A percentile compares a stretch with the other conserved stretches of the same genome.
These are phyloP conservation scores for Nymphalis polychloros DNA, from an alignment of 2,888 invertebrate genomes.

Conservation along the genomic window DNA sequence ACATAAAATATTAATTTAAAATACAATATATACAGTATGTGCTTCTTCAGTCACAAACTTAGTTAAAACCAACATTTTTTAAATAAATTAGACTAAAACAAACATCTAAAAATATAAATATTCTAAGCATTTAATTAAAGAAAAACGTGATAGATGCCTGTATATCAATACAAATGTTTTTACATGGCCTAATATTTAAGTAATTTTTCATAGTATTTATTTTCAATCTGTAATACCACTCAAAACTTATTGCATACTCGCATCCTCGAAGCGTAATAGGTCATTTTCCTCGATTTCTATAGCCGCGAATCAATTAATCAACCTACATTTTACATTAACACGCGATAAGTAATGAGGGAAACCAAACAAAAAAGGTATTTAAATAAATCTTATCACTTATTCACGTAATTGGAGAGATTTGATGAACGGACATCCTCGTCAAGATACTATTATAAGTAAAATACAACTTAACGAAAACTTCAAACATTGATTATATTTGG, in stretches of 20 bases:
- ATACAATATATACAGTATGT: too few relatives aligned
- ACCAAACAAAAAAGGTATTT: slow-evolving; percentile 28
- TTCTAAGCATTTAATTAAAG: too few relatives aligned
- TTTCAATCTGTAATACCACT: background rate
- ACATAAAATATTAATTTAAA: too few relatives aligned
- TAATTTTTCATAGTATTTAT: background rate
- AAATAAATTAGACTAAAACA: too few relatives aligned
- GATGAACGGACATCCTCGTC: slow-evolving; percentile 27
- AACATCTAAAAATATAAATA: too few relatives aligned
- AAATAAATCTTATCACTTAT: slow-evolving; percentile 28
- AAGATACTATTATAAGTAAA: background rate
- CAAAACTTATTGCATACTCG: slow-evolving; percentile 22
- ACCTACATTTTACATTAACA: slow-evolving; percentile 30
- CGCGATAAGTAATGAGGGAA: slow-evolving; percentile 34
- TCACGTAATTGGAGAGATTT: slow-evolving; percentile 17
- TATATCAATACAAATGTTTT: too few relatives aligned
- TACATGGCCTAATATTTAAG: background rate
- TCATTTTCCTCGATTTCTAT: slow-evolving; percentile 68
- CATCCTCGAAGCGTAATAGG: slow-evolving; percentile 41
- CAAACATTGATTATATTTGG: too few relatives aligned
- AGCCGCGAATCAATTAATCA: slow-evolving; percentile 52
- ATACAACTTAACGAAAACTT: too few relatives aligned
- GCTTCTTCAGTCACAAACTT: too few relatives aligned
- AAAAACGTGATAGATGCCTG: too few relatives aligned
- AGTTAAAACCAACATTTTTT: too few relatives aligned